Evolutionary conservation across 1,140 invertebrate genomes (phyloP).

Genomic region (Uloborus diversus): DNA sequence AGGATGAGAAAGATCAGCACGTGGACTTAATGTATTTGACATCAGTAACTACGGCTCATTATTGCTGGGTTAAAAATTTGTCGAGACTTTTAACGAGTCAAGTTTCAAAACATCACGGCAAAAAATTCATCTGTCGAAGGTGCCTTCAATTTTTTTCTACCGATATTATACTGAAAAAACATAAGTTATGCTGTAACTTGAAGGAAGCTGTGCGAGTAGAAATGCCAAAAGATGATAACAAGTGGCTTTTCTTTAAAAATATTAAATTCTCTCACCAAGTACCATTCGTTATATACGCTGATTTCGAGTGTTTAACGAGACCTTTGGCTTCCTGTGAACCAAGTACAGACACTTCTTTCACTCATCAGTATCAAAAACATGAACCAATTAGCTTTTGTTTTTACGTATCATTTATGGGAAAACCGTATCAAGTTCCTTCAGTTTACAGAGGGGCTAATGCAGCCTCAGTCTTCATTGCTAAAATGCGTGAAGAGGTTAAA

Average conservation of each 20-base stretch:
- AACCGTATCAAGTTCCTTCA: background rate
- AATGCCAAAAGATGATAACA: background rate
- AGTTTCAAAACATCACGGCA: background rate
- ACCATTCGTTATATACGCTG: background rate
- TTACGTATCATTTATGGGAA: background rate
- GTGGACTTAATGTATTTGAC: background rate
- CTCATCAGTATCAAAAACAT: background rate
- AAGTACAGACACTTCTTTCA: background rate
- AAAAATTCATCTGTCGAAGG: background rate
- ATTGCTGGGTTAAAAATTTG: conserved; percentile 21
- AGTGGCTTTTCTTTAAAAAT: background rate
- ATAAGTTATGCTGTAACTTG: background rate
- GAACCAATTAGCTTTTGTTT: background rate
- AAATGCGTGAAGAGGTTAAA: background rate
- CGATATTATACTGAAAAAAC: background rate
- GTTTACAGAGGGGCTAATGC: background rate
- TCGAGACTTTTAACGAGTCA: background rate
- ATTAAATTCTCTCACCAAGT: background rate
- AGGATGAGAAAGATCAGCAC: background rate
- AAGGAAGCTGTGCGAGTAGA: background rate
- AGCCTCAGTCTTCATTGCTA: background rate
- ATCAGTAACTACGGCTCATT: background rate
- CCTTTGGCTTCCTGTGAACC: background rate
- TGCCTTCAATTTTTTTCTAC: background rate
- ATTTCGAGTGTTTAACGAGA: background rate